Base-by-base conservation (phyloP, 2,797 vertebrate species). In the Mormyrops boulengeri region DNA sequence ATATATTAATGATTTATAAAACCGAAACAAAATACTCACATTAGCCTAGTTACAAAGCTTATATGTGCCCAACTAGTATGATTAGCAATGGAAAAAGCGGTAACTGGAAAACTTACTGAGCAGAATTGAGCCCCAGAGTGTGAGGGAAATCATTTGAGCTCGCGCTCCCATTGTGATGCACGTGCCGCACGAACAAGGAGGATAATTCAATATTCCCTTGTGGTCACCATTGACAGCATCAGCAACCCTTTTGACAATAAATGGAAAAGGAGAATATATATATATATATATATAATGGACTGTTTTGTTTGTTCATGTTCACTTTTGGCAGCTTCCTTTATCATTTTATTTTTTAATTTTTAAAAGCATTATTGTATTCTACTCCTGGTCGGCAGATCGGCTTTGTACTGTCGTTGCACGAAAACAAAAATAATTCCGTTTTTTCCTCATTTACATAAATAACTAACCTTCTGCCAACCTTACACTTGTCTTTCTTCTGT, bases 71-170 rank as follows among this genome's bases (percentile, higher is more conserved):
- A 41, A 17, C 26, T 47, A 60, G 52, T 41, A 38, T 57, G 50
- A 34, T 87, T 49, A 50, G 9, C 41, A 85, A 7, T 44, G 38
- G 26, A 14, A 66, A 57, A 66, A 26, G 19, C 1, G 49, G 26
- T 30, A 49, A 50, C 38, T 66, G 12, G 4, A 47, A 47, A 41
- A 90, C 90, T 47, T 90, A 90, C 90, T 90, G 90, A 69, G 73
- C 62, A 69, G 60, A 90, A 90, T n/a, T 82, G 88, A 82, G 44
- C 87, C 77, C 30, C 82, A 89, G 26, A 90, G 30, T n/a, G 84
- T 34, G 8, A 90, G n/a, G 6, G 34, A 77, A 85, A 73, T 85
- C 41, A 55, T 49, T 60, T 2, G 8, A 49, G 19, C 47, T 44
- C n/a, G 88, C 19, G 11, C 50, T 50, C 30, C 82, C 90, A 90